Evolutionary conservation across 2,113 vertebrate species (phyloP), one percentile per base, ranked within the genome.

Genomic region (Turnix velox): DNA sequence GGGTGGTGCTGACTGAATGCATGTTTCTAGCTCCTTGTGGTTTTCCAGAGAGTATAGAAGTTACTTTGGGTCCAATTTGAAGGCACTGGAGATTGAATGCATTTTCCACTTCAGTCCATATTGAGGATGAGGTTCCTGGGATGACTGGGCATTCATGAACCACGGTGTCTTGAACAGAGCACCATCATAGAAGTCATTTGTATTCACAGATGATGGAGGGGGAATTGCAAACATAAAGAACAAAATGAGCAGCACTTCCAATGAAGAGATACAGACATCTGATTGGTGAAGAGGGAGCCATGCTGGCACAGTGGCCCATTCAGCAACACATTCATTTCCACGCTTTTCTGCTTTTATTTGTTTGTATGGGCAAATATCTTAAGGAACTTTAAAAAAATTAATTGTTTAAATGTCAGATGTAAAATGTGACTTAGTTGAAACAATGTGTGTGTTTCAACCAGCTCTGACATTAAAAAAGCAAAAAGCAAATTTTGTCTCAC

Each of bases 401-500:
- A 65, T 78, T 83, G 28, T 73, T 94, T 84, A 48, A 85, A 62
- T 82, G 67, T 76, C 78, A 89, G 46, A 76, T 84, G 83, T 65
- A 90, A 95, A 94, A 89, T 78, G 16, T 81, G 63, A 57, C 67
- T 87, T 91, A 73, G 75, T 96, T 95, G 88, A 89, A 92, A 93
- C 67, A 75, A 52, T n/a, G n/a, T 68, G 31, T 58, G 27, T 75
- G 45, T 84, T 93, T 96, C 88, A 91, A 95, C 48, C 45, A 89
- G 48, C 67, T 87, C 82, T 81, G 80, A 59, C 92, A 80, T 85
- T 92, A 89, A 87, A 87, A 95, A 92, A 55, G 81, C 68, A 81
- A 84, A 94, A 92, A 73, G 33, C 59, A 35, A 93, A 92, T 93
- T 95, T 96, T 90, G 51, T 94, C 94, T 94, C 68, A 67, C 67